Evolutionary conservation across 2,888 invertebrate species (phyloP), one percentile per base, ranked within the genome.

Genomic region (Argyresthia albistria): DNA sequence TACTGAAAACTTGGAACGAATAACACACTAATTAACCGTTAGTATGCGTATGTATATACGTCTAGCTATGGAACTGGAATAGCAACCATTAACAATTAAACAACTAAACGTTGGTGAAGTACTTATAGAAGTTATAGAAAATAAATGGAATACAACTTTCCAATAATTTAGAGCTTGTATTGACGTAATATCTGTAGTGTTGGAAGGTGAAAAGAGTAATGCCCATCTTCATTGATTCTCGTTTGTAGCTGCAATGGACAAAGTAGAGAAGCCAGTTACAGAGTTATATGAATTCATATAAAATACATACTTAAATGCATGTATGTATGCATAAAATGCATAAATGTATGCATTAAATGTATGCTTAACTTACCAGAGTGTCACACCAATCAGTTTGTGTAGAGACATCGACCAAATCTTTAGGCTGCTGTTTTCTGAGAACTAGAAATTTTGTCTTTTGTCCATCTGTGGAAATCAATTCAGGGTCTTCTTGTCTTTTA

Each of bases 311-410:
- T 25, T 25, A 37, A 16, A 10, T 11, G 36, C 59, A 54, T 43
- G 48, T 45, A 39, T 12, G 47, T 47, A 7, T 45, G 10, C 43
- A 25, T 51, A 46, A 35, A 53, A 50, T 48, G 35, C 43, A 35
- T 25, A 49, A 43, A 56, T 35, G 8, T 45, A 46, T 43, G 46
- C 9, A 36, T 36, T 36, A 9, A 36, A 36, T 36, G 7, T 36
- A 36, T 36, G 49, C 70, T n/a, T 25, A 25, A 25, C 6, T 69
- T 68, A 84, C 83, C 65, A 81, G 55, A 45, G 73, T 48, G 57
- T 68, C 63, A 54, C 64, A 66, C 77, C 76, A 79, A 4, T 72
- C 72, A 4, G 81, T 82, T 61, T 83, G 83, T 2, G 76, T 67
- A 49, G 53, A 54, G 1, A 56, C 57, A 54, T 70, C 64, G 47